Evolutionary conservation across 2,113 vertebrate species (phyloP).

Genomic region (Ceyx margarethae): DNA sequence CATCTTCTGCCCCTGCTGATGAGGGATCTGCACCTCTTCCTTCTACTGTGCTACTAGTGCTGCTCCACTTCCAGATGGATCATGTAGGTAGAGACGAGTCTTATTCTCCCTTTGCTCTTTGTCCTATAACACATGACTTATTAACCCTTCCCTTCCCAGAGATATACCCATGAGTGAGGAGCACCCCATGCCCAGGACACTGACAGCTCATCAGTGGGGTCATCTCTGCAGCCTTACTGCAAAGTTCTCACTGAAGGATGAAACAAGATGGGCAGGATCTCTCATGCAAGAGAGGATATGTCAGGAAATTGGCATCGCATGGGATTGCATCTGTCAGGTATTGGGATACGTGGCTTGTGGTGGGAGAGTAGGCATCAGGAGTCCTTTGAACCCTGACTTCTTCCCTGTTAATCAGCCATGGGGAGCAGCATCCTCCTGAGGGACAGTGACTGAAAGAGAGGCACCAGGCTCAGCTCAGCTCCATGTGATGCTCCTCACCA

Average conservation of each 20-base stretch:
- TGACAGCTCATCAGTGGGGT: too few species aligned
- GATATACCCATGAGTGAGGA: background rate
- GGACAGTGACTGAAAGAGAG: background rate
- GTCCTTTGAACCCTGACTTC: background rate
- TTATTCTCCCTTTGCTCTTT: background rate
- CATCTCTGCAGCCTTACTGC: fast-evolving
- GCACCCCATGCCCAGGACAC: background rate
- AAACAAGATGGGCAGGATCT: background rate
- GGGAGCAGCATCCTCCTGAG: background rate
- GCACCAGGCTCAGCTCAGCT: fast-evolving
- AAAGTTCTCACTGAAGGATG: background rate
- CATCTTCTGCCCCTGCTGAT: background rate
- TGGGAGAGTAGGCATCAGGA: background rate
- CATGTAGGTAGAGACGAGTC: background rate
- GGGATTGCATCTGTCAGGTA: too few species aligned
- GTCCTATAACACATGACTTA: background rate
- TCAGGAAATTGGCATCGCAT: too few species aligned
- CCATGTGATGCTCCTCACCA: background rate
- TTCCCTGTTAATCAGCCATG: background rate
- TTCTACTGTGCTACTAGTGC: background rate
- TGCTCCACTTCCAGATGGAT: background rate
- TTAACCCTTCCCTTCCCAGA: background rate
- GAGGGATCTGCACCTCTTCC: background rate
- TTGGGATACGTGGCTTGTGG: background rate
- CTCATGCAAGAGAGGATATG: background rate